Base-by-base conservation (phyloP, 2,797 vertebrate genomes). In the Megaceryle alcyon region DNA sequence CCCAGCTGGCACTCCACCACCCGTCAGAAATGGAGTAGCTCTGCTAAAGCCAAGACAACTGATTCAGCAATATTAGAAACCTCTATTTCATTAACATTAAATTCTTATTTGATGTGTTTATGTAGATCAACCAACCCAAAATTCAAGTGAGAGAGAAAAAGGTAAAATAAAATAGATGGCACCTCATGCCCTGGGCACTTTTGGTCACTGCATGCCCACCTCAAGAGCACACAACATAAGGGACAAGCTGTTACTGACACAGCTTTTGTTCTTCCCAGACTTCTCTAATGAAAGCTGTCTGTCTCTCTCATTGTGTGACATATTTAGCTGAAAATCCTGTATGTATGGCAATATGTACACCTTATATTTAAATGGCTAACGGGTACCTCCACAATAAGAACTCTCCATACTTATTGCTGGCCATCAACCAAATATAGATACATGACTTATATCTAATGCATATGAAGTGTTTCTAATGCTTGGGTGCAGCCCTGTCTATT, bases 301-400 rank as follows among this genome's bases (percentile, higher is more conserved):
- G 18, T 12, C 23, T 29, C 14, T 46, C 65, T 66, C 31, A 10
- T 37, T 26, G 49, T 14, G 29, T 56, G 63, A 56, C 8, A 31
- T 20, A 44, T 7, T 68, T 16, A 73, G 23, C 28, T 72, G 37
- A 44, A 83, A 14, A 49, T 33, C n/a, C n/a, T 49, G 10, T 12
- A 49, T 7, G 18, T 11, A 63, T 6, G 22, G 31, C 3, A 37
- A 64, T 33, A 64, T 0, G 1, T 19, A 70, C 29, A 31, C 5
- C 15, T 46, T 21, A 12, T 18, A 53, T 23, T 69, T 31, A 35
- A 73, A 46, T 4, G 2, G 39, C 25, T 46, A 44, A 63, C 37
- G 51, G 44, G 37, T 17, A 69, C 12, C 25, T 57, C 29, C 33
- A 44, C 33, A 39, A 22, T n/a, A 26, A 66, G 28, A 76, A 31